A percentile compares a stretch with the other conserved stretches of the same genome.
phyloP scores from a whole-genome alignment of 2,797 vertebrate species.

The Meda fulgida region DNA sequence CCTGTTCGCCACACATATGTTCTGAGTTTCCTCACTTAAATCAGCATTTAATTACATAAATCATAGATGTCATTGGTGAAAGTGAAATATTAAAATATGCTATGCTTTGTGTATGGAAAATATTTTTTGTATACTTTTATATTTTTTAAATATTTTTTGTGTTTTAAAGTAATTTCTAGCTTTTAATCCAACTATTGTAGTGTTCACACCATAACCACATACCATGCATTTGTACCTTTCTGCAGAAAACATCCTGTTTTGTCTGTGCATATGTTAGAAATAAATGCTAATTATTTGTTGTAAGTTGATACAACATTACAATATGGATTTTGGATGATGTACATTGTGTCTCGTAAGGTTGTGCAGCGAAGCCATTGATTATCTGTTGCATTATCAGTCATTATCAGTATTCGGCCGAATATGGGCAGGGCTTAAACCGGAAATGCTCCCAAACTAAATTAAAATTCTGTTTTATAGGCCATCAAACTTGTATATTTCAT shows the following conservation, averaged over 20 bases:
- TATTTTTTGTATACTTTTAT: no score
- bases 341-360: not conserved
- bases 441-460: not conserved
- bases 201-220: not conserved
- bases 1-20: no score
- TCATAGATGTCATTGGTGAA: not conserved
- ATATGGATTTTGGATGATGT: not conserved
- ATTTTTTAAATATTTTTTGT: no score
- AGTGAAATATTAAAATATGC: not conserved
- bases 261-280: not conserved
- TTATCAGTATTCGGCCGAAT: not conserved
- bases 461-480: not conserved
- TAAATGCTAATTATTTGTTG: not conserved
- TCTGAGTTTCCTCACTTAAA: not conserved
- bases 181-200: not conserved
- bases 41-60: conserved; percentile 33
- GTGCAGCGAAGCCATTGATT: not conserved
- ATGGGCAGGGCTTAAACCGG: not conserved
- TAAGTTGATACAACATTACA: not conserved
- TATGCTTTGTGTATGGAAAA: not conserved
- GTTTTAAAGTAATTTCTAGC: conserved; percentile 1
- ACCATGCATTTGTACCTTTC: not conserved
- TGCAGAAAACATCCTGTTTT: not conserved
- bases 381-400: not conserved
- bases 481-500: not conserved